Evolutionary conservation across 64 coral and sea anemone genomes (phyloP).

Genomic region (Dendrophyllia cribrosa): DNA sequence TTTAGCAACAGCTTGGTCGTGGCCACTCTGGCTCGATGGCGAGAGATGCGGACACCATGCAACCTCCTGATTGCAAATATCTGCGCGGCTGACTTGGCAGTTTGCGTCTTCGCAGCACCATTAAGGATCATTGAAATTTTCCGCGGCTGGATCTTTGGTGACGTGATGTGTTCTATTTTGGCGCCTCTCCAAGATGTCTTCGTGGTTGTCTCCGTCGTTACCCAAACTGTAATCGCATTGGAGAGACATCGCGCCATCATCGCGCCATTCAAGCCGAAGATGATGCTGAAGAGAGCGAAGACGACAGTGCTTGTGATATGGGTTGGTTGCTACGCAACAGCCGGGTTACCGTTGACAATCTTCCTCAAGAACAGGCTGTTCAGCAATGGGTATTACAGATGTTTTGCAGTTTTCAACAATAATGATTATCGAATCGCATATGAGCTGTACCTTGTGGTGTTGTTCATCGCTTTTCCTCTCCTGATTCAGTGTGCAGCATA

Average conservation of each 20-base stretch:
- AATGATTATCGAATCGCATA: conserved; percentile 37
- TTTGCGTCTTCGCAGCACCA: conserved; percentile 63
- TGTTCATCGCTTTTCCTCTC: conserved; percentile 63
- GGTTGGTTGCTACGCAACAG: conserved; percentile 62
- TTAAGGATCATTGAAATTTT: conserved; percentile 59
- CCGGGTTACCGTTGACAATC: conserved; percentile 31
- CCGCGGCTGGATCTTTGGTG: conserved; percentile 68
- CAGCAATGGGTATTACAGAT: not conserved
- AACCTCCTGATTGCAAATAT: conserved; percentile 85
- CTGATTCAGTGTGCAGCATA: conserved; percentile 70
- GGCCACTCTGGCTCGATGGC: conserved; percentile 64
- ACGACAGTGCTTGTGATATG: conserved; percentile 43
- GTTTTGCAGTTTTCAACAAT: conserved; percentile 15
- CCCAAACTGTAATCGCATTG: conserved; percentile 79
- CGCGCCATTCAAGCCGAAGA: conserved; percentile 72
- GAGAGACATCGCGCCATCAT: conserved; percentile 78
- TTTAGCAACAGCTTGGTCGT: conserved; percentile 69
- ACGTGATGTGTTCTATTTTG: conserved; percentile 55
- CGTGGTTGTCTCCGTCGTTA: conserved; percentile 65
- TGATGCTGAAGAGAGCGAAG: conserved; percentile 43
- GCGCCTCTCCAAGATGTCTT: conserved; percentile 83
- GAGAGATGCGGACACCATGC: conserved; percentile 66
- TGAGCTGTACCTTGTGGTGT: conserved; percentile 50
- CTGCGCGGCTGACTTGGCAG: conserved; percentile 72
- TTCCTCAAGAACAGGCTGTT: conserved; percentile 29